Conservation (phyloP, 2,113 vertebrate genomes). For the Mirza zaza region DNA sequence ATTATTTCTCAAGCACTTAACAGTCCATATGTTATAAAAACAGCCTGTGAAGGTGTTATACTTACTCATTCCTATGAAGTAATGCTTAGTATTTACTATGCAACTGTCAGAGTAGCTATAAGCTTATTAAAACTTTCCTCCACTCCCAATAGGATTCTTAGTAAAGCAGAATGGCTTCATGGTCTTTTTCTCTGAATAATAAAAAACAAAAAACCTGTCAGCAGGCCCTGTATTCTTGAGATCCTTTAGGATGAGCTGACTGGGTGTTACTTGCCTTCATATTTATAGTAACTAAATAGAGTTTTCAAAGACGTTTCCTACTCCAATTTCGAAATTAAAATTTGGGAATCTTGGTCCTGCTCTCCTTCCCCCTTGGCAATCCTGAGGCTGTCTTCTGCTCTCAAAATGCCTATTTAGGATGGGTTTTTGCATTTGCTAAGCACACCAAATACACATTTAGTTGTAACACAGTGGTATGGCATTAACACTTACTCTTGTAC, state of each 20-base stretch:
- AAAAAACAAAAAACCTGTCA: neutral
- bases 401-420: neutral
- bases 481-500: neutral
- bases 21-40: conserved; percentile 75
- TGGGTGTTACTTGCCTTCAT: neutral
- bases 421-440: neutral
- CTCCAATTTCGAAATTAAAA: conserved; percentile 35
- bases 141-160: neutral
- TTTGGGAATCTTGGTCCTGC: neutral
- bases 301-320: neutral
- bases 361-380: neutral
- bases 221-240: neutral
- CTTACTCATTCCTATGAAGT: conserved; percentile 69
- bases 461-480: neutral
- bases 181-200: neutral
- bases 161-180: conserved; percentile 37
- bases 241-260: neutral
- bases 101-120: conserved; percentile 18
- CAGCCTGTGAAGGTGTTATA: conserved; percentile 64
- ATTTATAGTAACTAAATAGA: neutral
- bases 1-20: conserved; percentile 78
- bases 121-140: conserved; percentile 35
- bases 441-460: neutral
- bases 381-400: too few species aligned
- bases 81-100: conserved; percentile 64